Conservation (phyloP, 1,140 invertebrate species). For the Holotrichia oblita region DNA sequence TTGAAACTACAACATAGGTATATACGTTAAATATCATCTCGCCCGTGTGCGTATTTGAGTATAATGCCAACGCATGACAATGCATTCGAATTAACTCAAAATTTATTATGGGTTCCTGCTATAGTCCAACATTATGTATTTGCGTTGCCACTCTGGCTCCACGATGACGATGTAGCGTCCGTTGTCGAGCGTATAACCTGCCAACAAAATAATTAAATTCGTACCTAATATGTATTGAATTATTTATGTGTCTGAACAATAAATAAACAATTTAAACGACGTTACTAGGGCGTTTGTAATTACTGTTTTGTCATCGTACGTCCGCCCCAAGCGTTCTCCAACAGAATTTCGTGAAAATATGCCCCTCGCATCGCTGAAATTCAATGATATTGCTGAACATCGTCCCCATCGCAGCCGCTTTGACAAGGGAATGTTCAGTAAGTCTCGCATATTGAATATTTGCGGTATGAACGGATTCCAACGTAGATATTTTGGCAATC, state of each 20-base stretch:
- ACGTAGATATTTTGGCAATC: neutral
- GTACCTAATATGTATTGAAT: slow-evolving; percentile 35
- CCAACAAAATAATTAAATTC: slow-evolving; percentile 35
- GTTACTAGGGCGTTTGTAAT: neutral
- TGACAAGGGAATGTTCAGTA: slow-evolving; percentile 2
- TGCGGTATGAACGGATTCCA: slow-evolving; percentile 24
- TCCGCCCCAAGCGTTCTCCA: slow-evolving; percentile 5
- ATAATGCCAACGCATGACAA: neutral
- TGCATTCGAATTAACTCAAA: slow-evolving; percentile 26
- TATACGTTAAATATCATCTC: neutral
- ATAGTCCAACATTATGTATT: slow-evolving; percentile 1
- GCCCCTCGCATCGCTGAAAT: slow-evolving; percentile 28
- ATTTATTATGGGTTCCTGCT: slow-evolving; percentile 4
- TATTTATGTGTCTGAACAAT: slow-evolving; percentile 29
- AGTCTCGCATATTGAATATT: slow-evolving; percentile 6
- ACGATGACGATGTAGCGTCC: neutral
- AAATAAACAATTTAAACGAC: slow-evolving; percentile 28
- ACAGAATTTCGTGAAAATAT: slow-evolving; percentile 31
- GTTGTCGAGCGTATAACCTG: slow-evolving; percentile 4
- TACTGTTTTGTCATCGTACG: slow-evolving; percentile 28
- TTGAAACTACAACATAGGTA: neutral
- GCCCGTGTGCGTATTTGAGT: neutral
- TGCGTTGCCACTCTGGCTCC: neutral
- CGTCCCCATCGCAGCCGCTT: neutral
- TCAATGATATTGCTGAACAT: slow-evolving; percentile 29